These are phyloP conservation scores for Cybosia mesomella DNA, from an alignment of 2,888 invertebrate genomes.

Conservation along the genomic window DNA sequence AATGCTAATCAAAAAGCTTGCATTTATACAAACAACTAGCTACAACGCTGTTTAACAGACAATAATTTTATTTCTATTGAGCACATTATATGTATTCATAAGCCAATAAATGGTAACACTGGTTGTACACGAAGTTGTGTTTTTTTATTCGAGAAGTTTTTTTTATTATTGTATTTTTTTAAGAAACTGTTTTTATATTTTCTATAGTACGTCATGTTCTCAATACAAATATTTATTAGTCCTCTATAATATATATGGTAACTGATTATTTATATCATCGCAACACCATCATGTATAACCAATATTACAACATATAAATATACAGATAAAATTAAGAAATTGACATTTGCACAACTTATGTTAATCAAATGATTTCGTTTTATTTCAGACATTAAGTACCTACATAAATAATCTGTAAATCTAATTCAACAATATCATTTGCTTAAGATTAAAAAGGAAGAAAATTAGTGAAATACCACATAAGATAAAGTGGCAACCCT, in stretches of 20 bases:
- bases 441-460: neutral
- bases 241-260: neutral
- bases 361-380: conserved; percentile 53
- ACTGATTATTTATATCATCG: neutral
- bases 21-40: conserved; percentile 50
- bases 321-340: conserved; percentile 62
- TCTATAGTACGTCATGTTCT: neutral
- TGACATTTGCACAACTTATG: conserved; percentile 71
- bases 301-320: conserved; percentile 36
- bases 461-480: conserved; percentile 3
- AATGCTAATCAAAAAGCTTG: conserved; percentile 50
- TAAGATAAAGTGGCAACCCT: neutral
- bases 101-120: conserved; percentile 56
- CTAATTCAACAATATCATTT: conserved; percentile 17
- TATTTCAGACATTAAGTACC: conserved; percentile 38
- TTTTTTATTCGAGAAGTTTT: neutral
- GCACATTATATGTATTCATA: conserved; percentile 65
- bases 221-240: neutral
- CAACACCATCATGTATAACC: conserved; percentile 28
- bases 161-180: neutral
- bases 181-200: neutral
- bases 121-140: conserved; percentile 33
- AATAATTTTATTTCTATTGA: conserved; percentile 62
- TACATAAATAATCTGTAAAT: conserved; percentile 23
- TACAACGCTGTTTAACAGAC: conserved; percentile 58